Percentiles rank a stretch among this genome's conserved stretches.
These are phyloP conservation scores for Knipowitschia caucasica DNA, from an alignment of 2,797 vertebrate genomes.

Conservation along the genomic window DNA sequence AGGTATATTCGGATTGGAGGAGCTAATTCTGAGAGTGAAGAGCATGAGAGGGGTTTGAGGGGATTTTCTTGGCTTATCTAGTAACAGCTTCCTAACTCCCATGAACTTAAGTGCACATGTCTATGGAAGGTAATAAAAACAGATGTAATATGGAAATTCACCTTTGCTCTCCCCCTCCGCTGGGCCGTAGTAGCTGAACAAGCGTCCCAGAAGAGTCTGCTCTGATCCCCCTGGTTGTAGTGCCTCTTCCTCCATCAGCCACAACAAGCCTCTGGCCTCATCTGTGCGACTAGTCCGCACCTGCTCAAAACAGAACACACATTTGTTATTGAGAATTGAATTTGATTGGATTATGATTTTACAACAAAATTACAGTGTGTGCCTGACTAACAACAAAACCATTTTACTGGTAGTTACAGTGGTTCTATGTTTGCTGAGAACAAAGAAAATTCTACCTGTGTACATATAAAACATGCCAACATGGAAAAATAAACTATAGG, in stretches of 20 bases:
- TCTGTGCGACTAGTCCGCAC: constrained; percentile 85
- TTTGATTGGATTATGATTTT: constrained; percentile 31
- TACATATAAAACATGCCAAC: too few species aligned
- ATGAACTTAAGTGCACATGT: background rate
- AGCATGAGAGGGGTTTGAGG: too few species aligned
- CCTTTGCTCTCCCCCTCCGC: constrained; percentile 89
- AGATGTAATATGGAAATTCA: too few species aligned
- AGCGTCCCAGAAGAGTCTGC: constrained; percentile 84
- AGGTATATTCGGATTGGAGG: too few species aligned
- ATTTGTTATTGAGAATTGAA: background rate
- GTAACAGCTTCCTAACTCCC: too few species aligned
- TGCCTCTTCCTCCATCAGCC: constrained; percentile 95
- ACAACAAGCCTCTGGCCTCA: constrained; percentile 92
- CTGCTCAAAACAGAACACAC: constrained; percentile 60
- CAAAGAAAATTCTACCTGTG: background rate
- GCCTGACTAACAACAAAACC: too few species aligned
- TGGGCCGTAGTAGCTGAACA: constrained; percentile 92
- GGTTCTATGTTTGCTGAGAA: background rate
- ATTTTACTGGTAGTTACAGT: background rate
- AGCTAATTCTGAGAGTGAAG: too few species aligned
- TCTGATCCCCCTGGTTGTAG: constrained; percentile 85
- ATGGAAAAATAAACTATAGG: too few species aligned
- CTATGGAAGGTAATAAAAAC: background rate
- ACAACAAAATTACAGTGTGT: background rate
- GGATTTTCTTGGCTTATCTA: too few species aligned